Evolutionary conservation across 2,797 vertebrate genomes (phyloP), one percentile per base, ranked within the genome.

Genomic region (Mus spretus): DNA sequence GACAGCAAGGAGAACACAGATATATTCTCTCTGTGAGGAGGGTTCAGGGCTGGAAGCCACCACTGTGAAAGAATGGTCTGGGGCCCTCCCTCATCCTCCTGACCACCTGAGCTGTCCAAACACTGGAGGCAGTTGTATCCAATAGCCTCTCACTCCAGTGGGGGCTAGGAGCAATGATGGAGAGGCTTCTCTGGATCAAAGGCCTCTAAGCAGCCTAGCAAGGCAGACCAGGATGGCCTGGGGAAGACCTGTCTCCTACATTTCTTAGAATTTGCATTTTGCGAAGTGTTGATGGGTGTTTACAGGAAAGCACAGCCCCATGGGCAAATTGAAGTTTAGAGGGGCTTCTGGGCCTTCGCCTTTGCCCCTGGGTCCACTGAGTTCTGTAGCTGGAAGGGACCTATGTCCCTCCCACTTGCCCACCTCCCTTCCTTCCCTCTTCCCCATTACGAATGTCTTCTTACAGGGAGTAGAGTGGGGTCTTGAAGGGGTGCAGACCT

Each of bases 221-320:
- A 47, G 59, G 15, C 67, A 40, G 15, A n/a, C 26, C 20, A 0
- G 24, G 37, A 55, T 83, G 4, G 75, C 95, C 78, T 28, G 65
- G 91, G 78, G 88, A 94, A 81, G 61, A 57, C 40, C 0, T 0
- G 47, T 40, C 90, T 55, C 65, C 55, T 44, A 37, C 26, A 57
- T 70, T 85, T 81, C 47, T 0, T 1, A 19, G 61, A 47, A 74
- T 80, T 63, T 75, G 26, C 61, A 47, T 93, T 94, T 95, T 79
- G 37, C n/a, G 22, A 78, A 93, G 85, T 82, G 50, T 78, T 86
- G 86, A 82, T 34, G 79, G 78, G 22, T 72, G 82, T 75, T 89
- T 55, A n/a, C 17, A 13, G 53, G 57, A 77, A 81, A 95, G 31
- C 44, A 37, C 7, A 55, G 37, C 77, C 80, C 72, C 40, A 24